phyloP scores from a whole-genome alignment of 2,888 invertebrate species.

The Cosmopolites sordidus region DNA sequence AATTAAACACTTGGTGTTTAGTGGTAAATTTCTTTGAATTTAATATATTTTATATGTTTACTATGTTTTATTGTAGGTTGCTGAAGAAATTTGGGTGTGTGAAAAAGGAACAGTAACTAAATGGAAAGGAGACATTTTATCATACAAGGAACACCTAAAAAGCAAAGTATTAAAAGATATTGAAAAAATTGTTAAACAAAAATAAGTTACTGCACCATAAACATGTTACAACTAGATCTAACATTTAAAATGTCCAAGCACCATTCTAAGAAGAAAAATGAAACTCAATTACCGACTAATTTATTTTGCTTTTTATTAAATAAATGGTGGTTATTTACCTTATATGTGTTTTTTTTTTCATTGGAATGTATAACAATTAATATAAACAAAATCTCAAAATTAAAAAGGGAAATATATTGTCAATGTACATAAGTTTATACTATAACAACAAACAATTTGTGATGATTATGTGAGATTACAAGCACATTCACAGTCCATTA shows the following conservation, averaged over 20 bases:
- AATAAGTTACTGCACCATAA: constrained; percentile 16
- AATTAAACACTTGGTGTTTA: too few relatives aligned
- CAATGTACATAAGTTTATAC: background rate
- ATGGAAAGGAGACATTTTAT: constrained; percentile 94
- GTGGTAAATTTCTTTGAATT: too few relatives aligned
- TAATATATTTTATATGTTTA: too few relatives aligned
- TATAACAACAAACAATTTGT: background rate
- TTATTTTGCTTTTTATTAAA: constrained; percentile 20
- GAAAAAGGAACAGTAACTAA: constrained; percentile 93
- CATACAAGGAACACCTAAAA: constrained; percentile 93
- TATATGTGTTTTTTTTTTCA: constrained; percentile 3
- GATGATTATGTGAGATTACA: background rate
- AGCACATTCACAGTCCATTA: background rate
- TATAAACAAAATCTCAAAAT: background rate
- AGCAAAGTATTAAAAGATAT: constrained; percentile 76
- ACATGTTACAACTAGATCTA: constrained; percentile 9
- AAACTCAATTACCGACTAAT: constrained; percentile 6
- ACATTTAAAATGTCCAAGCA: constrained; percentile 4
- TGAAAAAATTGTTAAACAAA: constrained; percentile 43
- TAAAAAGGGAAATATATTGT: background rate
- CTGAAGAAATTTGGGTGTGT: constrained; percentile 99
- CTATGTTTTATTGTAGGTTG: constrained; percentile 65
- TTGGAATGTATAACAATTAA: background rate
- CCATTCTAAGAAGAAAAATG: constrained; percentile 7
- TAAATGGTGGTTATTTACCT: constrained; percentile 24